Percentiles rank a stretch among this genome's conserved stretches.
Conservation (phyloP, 2,888 invertebrate species). For the Embidobia sp. region DNA sequence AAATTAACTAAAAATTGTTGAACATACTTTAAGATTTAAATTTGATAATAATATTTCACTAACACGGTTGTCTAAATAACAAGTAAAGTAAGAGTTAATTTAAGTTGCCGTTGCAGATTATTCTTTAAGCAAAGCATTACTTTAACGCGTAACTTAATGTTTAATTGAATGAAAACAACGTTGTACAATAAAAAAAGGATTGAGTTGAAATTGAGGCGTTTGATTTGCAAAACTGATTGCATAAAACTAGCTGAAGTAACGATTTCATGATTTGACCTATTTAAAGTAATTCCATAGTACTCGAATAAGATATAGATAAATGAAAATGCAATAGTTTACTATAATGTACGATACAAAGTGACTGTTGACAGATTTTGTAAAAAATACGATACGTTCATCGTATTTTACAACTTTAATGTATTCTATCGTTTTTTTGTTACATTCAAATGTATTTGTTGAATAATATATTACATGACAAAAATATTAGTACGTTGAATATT, state of each 20-base stretch:
- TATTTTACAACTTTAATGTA: constrained; percentile 28
- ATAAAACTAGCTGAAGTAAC: neutral
- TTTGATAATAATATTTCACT: neutral
- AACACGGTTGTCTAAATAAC: neutral
- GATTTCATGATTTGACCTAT: neutral
- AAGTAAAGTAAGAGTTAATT: neutral
- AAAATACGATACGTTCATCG: constrained; percentile 6
- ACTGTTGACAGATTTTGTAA: constrained; percentile 34
- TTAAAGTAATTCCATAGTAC: neutral
- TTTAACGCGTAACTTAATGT: neutral
- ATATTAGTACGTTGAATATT: constrained; percentile 37
- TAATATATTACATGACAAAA: constrained; percentile 20
- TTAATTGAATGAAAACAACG: neutral
- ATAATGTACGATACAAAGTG: constrained; percentile 21
- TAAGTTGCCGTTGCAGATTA: neutral
- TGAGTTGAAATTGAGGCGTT: neutral
- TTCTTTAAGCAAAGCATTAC: neutral
- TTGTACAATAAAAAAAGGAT: too few relatives aligned
- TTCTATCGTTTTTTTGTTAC: constrained; percentile 19
- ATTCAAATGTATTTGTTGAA: constrained; percentile 30
- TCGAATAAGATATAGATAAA: constrained; percentile 10
- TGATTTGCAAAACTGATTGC: neutral
- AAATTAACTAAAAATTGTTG: too few relatives aligned
- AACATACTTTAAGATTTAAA: neutral
- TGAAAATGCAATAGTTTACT: constrained; percentile 5